These are phyloP conservation scores for Drosophila anomalata DNA, from an alignment of 2,888 invertebrate genomes.

Conservation along the genomic window DNA sequence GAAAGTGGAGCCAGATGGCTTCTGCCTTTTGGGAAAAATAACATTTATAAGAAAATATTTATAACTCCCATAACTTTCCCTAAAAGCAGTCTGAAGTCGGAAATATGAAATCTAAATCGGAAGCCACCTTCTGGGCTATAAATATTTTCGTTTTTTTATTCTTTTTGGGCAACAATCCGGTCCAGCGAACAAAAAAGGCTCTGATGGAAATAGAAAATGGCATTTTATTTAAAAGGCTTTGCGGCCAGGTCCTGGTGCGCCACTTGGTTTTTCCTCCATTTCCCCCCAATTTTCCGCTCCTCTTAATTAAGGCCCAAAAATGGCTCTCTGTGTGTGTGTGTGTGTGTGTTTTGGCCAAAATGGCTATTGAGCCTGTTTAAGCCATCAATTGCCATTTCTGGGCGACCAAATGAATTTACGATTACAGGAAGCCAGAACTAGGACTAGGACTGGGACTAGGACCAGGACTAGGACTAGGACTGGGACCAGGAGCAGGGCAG, in stretches of 20 bases:
- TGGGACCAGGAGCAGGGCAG: background rate
- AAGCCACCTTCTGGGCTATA: conserved; percentile 6
- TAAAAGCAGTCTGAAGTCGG: background rate
- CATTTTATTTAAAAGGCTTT: conserved; percentile 46
- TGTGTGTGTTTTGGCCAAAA: conserved; percentile 13
- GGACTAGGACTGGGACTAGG: background rate
- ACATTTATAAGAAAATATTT: background rate
- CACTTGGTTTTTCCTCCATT: background rate
- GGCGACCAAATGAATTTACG: conserved; percentile 65
- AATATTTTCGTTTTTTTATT: background rate
- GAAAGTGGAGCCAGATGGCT: background rate
- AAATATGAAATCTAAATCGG: conserved; percentile 26
- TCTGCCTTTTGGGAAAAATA: background rate
- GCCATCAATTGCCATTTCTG: conserved; percentile 66
- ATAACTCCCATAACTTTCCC: background rate
- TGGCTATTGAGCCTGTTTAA: conserved; percentile 51
- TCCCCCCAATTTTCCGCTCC: conserved; percentile 5
- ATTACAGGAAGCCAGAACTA: conserved; percentile 25
- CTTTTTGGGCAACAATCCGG: background rate
- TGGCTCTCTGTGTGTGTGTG: background rate
- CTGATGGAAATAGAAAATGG: conserved; percentile 52
- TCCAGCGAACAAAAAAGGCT: conserved; percentile 19
- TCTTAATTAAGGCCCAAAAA: conserved; percentile 50
- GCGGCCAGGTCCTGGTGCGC: conserved; percentile 2
- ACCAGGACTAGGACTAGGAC: background rate